A percentile compares a stretch with the other conserved stretches of the same genome.
Conservation (phyloP, 2,113 vertebrate genomes). For the Microtus richardsoni region DNA sequence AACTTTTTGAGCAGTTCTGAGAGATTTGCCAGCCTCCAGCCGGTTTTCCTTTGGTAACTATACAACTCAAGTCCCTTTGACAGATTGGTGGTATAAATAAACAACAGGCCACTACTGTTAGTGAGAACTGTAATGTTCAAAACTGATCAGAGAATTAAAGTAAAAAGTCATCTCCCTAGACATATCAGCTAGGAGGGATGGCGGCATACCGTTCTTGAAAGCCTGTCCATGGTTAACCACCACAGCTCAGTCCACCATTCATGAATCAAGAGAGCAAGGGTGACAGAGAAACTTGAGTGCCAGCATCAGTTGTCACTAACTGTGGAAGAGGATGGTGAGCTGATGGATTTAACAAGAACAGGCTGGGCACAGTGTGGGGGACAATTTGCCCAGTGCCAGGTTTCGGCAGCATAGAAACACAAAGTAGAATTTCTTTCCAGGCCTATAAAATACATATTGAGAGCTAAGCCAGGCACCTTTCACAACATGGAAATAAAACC, state of each 20-base stretch:
- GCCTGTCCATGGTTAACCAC: background rate
- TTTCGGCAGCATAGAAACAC: background rate
- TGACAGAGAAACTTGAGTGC: background rate
- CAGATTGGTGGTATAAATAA: background rate
- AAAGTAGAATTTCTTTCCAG: slow-evolving; percentile 45
- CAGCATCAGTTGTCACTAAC: slow-evolving; percentile 6
- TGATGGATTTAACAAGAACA: background rate
- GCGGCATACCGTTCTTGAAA: background rate
- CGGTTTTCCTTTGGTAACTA: background rate
- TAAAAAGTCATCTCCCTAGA: background rate
- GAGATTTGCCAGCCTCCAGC: background rate
- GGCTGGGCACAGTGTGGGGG: background rate
- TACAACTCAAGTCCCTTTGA: background rate
- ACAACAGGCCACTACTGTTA: slow-evolving; percentile 2
- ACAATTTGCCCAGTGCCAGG: background rate
- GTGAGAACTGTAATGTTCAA: slow-evolving; percentile 7
- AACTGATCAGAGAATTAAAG: background rate
- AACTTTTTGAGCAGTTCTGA: background rate
- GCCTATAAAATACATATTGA: slow-evolving; percentile 31
- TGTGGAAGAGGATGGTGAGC: background rate
- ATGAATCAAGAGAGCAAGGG: background rate
- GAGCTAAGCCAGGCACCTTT: slow-evolving; percentile 53
- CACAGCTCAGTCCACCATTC: background rate
- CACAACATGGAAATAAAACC: background rate
- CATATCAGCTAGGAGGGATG: slow-evolving; percentile 17